Evolutionary conservation across 2,888 invertebrate species (phyloP).

Genomic region (Caenorhabditis sp.): DNA sequence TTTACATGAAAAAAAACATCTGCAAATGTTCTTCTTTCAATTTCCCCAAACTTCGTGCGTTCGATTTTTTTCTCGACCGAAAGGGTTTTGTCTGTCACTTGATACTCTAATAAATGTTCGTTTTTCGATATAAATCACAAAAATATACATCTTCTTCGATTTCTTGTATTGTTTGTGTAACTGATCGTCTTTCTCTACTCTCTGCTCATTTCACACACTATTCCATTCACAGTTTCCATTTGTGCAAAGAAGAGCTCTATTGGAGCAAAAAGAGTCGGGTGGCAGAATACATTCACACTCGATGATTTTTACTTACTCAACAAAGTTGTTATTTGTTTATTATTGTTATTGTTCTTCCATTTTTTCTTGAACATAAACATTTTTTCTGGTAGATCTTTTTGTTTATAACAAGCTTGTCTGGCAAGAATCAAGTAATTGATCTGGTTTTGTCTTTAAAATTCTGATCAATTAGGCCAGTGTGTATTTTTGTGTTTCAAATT

Average conservation of each 20-base stretch:
- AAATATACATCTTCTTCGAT: conserved; percentile 4
- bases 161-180: conserved; percentile 8
- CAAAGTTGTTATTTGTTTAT: not conserved
- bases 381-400: not conserved
- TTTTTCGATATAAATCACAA: not conserved
- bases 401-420: too few species aligned
- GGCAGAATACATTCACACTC: not conserved
- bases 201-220: not conserved
- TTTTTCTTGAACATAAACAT: conserved; percentile 30
- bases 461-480: too few species aligned
- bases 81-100: not conserved
- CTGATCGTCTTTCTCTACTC: not conserved
- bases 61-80: too few species aligned
- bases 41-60: too few species aligned
- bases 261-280: conserved; percentile 34
- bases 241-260: not conserved
- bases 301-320: not conserved
- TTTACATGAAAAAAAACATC: too few species aligned
- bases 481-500: too few species aligned
- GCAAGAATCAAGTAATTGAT: too few species aligned
- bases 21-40: too few species aligned
- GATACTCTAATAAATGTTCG: not conserved
- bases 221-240: not conserved
- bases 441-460: too few species aligned
- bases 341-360: conserved; percentile 14